phyloP scores from a whole-genome alignment of 2,888 invertebrate species.

The Priocnemis perturbator region DNA sequence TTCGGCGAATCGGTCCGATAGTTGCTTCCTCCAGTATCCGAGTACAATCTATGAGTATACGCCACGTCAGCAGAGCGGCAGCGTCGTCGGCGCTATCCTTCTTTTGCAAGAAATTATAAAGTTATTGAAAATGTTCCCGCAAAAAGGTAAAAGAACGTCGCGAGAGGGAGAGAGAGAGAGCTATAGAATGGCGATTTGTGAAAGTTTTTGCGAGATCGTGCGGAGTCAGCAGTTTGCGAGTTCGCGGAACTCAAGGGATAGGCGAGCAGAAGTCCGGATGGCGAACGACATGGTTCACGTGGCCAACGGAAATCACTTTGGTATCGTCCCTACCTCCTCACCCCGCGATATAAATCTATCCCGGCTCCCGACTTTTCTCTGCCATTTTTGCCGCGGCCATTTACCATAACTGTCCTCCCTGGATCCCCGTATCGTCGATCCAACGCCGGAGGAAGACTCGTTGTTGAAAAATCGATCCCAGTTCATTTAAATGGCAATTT shows the following conservation, averaged over 20 bases:
- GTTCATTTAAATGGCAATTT: too few relatives aligned
- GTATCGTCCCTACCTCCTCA: constrained; percentile 3
- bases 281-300: constrained; percentile 25
- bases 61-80: too few relatives aligned
- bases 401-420: not conserved
- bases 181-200: constrained; percentile 26
- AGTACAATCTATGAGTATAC: too few relatives aligned
- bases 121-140: constrained; percentile 35
- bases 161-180: not conserved
- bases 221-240: constrained; percentile 39
- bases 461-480: not conserved
- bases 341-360: constrained; percentile 8
- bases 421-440: not conserved
- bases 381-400: not conserved
- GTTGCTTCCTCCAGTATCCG: too few relatives aligned
- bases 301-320: constrained; percentile 39
- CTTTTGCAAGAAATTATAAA: constrained; percentile 32
- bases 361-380: not conserved
- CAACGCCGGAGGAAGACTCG: not conserved
- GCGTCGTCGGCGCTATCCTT: too few relatives aligned
- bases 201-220: constrained; percentile 37
- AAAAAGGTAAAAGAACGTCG: not conserved
- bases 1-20: too few relatives aligned
- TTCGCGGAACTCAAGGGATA: constrained; percentile 27
- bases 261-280: constrained; percentile 11